Evolutionary conservation across 1,140 invertebrate species (phyloP).

Genomic region (Lepidurus apus): DNA sequence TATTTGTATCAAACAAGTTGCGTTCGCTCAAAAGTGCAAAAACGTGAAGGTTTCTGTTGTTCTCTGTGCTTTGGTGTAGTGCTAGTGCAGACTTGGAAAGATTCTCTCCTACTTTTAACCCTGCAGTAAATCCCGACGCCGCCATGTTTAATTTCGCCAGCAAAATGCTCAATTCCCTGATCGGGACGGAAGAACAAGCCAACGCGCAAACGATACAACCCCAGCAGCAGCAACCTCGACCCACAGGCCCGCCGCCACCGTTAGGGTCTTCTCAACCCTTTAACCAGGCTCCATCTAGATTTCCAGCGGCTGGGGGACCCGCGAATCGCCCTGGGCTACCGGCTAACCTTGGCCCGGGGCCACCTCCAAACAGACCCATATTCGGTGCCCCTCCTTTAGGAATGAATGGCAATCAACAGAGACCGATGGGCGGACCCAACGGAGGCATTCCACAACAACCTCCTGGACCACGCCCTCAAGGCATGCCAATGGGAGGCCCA

Average conservation of each 20-base stretch:
- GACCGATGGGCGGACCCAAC: conserved; percentile 24
- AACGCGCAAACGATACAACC: conserved; percentile 35
- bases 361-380: neutral
- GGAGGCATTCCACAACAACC: conserved; percentile 18
- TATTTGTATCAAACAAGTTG: neutral
- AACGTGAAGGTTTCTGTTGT: neutral
- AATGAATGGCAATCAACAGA: conserved; percentile 5
- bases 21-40: neutral
- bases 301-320: conserved; percentile 19
- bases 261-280: conserved; percentile 34
- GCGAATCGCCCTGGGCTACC: conserved; percentile 25
- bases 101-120: neutral
- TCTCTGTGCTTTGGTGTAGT: neutral
- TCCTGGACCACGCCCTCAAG: conserved; percentile 28
- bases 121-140: neutral
- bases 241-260: conserved; percentile 34
- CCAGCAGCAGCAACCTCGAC: conserved; percentile 23
- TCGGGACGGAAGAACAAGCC: conserved; percentile 43
- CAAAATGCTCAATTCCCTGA: conserved; percentile 48
- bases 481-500: conserved; percentile 37
- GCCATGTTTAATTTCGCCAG: conserved; percentile 48
- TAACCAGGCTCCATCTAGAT: conserved; percentile 34
- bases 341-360: conserved; percentile 27
- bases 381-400: neutral
- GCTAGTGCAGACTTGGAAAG: conserved; percentile 6